Base-by-base conservation (phyloP, 1,140 invertebrate genomes). In the Scaptomyza graminum region DNA sequence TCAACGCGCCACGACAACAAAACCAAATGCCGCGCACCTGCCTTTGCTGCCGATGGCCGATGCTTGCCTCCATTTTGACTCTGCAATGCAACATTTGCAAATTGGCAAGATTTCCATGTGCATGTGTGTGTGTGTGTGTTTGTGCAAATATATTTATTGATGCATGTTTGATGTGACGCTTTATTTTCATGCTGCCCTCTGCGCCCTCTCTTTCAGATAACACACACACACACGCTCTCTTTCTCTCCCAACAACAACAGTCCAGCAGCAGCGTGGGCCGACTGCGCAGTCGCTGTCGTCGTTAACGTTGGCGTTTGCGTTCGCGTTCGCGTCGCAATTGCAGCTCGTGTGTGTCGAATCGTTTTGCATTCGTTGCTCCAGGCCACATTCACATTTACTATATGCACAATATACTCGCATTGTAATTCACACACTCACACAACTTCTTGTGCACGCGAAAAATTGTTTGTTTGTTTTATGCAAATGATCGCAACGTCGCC, bases 381-480 rank as follows among this genome's bases (percentile, higher is more conserved):
- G 84, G 83, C 83, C 61, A 73, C 59, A 70, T 82, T 73, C 76
- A 73, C 68, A 78, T 51, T 37, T 34, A 34, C 31, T 34, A 34
- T 34, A 34, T 7, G 28, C 6, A 25, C 5, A 25, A 31, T 31
- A 31, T 43, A 83, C 62, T 62, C 64, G 41, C 66, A 72, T 41
- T 43, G 67, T 64, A 63, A 71, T 67, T 63, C 50, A 28, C 55
- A 46, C 52, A 62, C 76, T 66, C 77, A 76, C 76, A 72, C 31
- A 41, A 34, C 31, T 41, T 41, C n/a, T n/a, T 15, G 46, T 59
- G 68, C 52, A 77, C 72, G 79, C 73, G 79, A 84, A 79, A 78
- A 85, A 87, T 85, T 75, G 83, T 80, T 80, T 87, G 82, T 87
- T 85, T 85, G 79, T 88, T 83, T 83, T 88, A 88, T 88, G 83